Conservation (phyloP, 2,888 invertebrate species). For the Phalera bucephala region DNA sequence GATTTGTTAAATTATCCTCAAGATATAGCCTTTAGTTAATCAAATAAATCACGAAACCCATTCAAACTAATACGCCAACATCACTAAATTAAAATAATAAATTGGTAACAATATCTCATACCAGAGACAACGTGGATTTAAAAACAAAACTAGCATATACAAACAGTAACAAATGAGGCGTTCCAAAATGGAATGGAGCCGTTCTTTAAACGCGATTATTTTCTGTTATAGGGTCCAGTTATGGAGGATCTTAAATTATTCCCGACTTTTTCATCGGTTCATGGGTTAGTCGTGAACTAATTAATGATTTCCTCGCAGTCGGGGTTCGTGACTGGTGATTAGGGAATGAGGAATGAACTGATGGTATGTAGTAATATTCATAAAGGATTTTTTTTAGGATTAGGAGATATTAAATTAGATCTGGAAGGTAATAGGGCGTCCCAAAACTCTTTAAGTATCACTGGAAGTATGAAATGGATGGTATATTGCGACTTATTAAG, state of each 20-base stretch:
- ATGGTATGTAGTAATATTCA: slow-evolving; percentile 1
- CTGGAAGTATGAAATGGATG: too few relatives aligned
- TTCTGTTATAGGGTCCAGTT: slow-evolving; percentile 3
- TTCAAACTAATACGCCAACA: slow-evolving; percentile 3
- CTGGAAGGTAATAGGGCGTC: too few relatives aligned
- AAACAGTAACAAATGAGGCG: slow-evolving; percentile 5
- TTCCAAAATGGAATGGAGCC: slow-evolving; percentile 1
- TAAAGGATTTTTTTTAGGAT: not conserved
- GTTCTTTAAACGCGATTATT: slow-evolving; percentile 3
- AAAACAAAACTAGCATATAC: slow-evolving; percentile 3
- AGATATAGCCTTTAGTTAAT: slow-evolving; percentile 1
- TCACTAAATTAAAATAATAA: slow-evolving; percentile 3
- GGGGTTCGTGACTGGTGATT: slow-evolving; percentile 3
- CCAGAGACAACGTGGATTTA: slow-evolving; percentile 3
- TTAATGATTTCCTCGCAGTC: slow-evolving; percentile 4
- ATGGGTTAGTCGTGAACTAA: slow-evolving; percentile 4
- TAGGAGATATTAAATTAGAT: not conserved
- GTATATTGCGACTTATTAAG: too few relatives aligned
- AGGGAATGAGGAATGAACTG: slow-evolving; percentile 1
- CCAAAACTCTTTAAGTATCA: too few relatives aligned
- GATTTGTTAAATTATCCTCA: not conserved
- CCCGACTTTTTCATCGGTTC: slow-evolving; percentile 2
- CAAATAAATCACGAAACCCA: slow-evolving; percentile 1
- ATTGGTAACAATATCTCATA: slow-evolving; percentile 2
- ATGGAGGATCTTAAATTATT: slow-evolving; percentile 3